Conservation (phyloP, 35 echinoderm and acorn worm species). For the Apostichopus parvimensis region DNA sequence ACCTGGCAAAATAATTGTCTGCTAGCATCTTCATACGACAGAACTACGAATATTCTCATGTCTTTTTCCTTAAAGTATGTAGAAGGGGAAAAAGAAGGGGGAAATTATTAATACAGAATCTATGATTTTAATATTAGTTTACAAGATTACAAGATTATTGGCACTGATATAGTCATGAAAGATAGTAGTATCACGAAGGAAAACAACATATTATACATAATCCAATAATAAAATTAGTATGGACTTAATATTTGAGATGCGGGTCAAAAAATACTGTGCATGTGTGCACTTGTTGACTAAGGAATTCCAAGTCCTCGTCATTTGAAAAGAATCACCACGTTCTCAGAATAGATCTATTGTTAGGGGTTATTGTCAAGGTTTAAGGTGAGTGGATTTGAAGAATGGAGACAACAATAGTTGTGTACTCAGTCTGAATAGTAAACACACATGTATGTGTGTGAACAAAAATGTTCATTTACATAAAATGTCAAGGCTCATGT, state of each 20-base stretch:
- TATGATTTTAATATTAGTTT: no score
- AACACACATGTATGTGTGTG: no score
- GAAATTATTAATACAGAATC: background rate
- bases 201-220: background rate
- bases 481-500: no score
- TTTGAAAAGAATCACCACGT: no score
- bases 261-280: no score
- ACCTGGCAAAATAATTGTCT: slow-evolving; percentile 25
- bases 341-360: background rate
- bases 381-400: background rate
- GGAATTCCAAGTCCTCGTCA: no score
- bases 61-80: background rate
- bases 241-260: no score
- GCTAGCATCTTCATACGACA: background rate
- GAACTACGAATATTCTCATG: background rate
- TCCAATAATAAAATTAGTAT: background rate
- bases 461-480: no score
- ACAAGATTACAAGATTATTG: no score
- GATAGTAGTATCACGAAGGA: background rate
- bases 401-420: no score
- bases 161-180: background rate
- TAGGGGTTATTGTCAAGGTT: background rate
- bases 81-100: background rate
- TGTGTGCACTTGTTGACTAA: no score
- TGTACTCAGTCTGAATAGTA: no score